Evolutionary conservation across 2,888 invertebrate species (phyloP).

Genomic region (Thyatira batis): DNA sequence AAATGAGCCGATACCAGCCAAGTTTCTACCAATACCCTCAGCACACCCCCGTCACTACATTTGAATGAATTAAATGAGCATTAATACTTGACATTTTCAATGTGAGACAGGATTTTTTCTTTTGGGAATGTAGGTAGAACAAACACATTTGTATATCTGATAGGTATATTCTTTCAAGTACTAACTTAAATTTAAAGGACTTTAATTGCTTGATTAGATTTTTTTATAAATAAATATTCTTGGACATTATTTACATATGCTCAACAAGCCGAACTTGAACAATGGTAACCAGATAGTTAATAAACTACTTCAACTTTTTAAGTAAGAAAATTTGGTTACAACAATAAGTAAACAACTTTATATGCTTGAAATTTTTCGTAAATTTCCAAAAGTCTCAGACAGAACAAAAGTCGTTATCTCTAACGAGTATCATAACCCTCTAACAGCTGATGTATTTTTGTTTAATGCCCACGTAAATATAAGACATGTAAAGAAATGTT

Average conservation of each 20-base stretch:
- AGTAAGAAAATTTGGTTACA: slow-evolving; percentile 1
- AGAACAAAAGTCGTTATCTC: slow-evolving; percentile 12
- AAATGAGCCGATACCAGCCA: slow-evolving; percentile 29
- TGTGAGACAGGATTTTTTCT: not conserved
- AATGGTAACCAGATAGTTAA: not conserved
- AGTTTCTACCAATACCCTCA: slow-evolving; percentile 4
- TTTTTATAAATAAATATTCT: too few species aligned
- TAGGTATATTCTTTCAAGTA: too few species aligned
- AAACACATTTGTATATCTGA: too few species aligned
- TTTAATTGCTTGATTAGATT: too few species aligned
- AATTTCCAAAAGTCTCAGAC: slow-evolving; percentile 9
- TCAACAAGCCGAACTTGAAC: too few species aligned
- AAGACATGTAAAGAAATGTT: slow-evolving; percentile 14
- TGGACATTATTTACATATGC: not conserved
- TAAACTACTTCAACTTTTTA: not conserved
- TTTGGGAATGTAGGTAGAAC: not conserved
- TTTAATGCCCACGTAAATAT: not conserved
- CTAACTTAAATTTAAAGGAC: too few species aligned
- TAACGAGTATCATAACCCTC: slow-evolving; percentile 11
- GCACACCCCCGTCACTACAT: not conserved
- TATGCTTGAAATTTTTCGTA: slow-evolving; percentile 10
- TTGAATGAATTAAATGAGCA: not conserved
- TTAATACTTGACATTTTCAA: not conserved
- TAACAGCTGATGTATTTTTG: slow-evolving; percentile 8
- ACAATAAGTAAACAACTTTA: not conserved